These are phyloP conservation scores for Pelobates fuscus DNA, from an alignment of 2,113 vertebrate species.

Conservation along the genomic window DNA sequence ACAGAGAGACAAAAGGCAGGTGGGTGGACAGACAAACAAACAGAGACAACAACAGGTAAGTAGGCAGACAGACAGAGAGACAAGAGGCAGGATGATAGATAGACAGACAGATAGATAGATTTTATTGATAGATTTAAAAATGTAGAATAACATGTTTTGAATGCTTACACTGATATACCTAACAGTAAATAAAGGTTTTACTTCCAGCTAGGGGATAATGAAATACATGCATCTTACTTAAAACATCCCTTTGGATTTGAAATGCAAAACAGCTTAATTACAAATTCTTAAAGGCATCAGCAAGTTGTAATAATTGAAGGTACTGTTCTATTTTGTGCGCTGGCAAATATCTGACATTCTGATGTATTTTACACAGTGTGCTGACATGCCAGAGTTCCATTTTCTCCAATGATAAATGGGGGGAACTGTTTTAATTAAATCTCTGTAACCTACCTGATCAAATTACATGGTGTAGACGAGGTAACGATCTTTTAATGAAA, in stretches of 20 bases:
- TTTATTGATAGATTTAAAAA: no score
- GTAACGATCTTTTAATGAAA: slow-evolving; percentile 46
- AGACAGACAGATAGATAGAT: no score
- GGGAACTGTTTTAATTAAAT: slow-evolving; percentile 38
- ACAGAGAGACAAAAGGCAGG: no score
- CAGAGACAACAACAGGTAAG: no score
- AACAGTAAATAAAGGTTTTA: no score
- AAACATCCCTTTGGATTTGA: neutral
- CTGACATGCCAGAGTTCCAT: slow-evolving; percentile 24
- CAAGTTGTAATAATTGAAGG: slow-evolving; percentile 9
- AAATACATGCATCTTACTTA: neutral
- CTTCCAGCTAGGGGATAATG: no score
- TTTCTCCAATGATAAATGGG: slow-evolving; percentile 41
- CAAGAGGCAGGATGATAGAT: no score
- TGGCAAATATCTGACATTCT: slow-evolving; percentile 28
- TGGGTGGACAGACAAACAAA: no score
- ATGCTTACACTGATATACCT: no score
- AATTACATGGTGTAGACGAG: slow-evolving; percentile 28
- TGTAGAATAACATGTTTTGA: no score
- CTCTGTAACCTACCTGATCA: slow-evolving; percentile 39
- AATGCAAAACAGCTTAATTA: neutral
- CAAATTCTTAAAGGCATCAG: slow-evolving; percentile 6
- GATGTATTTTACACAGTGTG: slow-evolving; percentile 22
- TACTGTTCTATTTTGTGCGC: slow-evolving; percentile 4
- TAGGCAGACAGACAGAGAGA: no score